phyloP scores from a whole-genome alignment of 2,113 vertebrate genomes.

The Heloderma charlesbogerti region DNA sequence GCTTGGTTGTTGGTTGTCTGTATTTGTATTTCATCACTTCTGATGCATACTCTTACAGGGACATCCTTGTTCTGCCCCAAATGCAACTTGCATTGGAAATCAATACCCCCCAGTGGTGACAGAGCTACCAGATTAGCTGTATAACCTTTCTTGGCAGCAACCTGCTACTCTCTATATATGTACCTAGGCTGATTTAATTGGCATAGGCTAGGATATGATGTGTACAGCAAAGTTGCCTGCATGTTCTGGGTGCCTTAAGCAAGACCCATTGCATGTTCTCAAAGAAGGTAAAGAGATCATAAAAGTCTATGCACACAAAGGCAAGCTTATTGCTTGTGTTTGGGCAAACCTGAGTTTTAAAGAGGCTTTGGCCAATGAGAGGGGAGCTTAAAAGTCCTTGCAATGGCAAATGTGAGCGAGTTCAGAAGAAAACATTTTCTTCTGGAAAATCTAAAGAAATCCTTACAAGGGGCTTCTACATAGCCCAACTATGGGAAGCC shows the following conservation, averaged over 20 bases:
- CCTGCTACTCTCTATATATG: background rate
- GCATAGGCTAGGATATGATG: background rate
- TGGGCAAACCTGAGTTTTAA: background rate
- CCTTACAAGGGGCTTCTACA: background rate
- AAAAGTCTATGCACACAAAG: background rate
- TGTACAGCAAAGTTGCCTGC: no score
- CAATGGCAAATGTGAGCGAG: background rate
- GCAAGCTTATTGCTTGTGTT: background rate
- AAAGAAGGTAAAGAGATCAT: background rate
- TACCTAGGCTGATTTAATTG: background rate
- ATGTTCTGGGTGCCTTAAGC: background rate
- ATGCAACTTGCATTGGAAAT: background rate
- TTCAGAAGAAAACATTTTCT: background rate
- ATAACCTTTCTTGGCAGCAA: background rate
- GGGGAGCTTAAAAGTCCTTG: background rate
- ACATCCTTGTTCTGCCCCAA: no score
- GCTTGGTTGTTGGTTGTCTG: background rate
- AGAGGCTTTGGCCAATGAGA: background rate
- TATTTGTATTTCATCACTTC: background rate
- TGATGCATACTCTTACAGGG: background rate
- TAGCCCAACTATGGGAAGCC: background rate
- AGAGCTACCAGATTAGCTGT: background rate
- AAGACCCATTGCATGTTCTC: background rate
- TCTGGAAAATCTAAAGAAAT: background rate
- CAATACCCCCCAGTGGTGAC: background rate